A percentile compares a stretch with the other conserved stretches of the same genome.
These are phyloP conservation scores for Dolomedes plantarius DNA, from an alignment of 2,888 invertebrate species.

Conservation along the genomic window DNA sequence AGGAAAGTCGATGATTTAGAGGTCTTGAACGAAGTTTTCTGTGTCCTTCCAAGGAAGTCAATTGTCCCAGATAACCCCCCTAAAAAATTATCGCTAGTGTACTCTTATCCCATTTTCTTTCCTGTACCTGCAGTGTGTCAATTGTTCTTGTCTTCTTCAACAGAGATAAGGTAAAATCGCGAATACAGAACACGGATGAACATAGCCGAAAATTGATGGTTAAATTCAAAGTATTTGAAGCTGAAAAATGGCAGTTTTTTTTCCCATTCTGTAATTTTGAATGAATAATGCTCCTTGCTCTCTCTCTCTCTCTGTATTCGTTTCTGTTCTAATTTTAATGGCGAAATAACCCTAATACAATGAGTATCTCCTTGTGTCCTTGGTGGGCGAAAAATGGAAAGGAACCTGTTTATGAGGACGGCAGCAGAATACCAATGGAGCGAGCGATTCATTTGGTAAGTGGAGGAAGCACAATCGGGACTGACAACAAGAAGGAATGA, in stretches of 20 bases:
- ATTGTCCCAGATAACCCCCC: no score
- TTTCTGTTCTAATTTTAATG: background rate
- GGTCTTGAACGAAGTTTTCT: no score
- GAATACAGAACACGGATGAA: no score
- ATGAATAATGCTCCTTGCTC: background rate
- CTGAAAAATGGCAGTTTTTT: background rate
- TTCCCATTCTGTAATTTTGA: background rate
- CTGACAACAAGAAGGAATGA: background rate
- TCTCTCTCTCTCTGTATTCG: slow-evolving; percentile 1
- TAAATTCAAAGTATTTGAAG: no score
- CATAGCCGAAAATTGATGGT: no score
- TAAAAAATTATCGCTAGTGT: no score
- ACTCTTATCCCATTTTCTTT: no score
- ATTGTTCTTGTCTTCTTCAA: no score
- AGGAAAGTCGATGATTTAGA: no score
- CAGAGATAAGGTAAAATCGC: no score
- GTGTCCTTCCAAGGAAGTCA: no score
- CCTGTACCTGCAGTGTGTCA: no score
- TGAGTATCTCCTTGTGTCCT: background rate
- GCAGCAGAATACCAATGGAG: background rate
- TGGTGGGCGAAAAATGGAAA: background rate
- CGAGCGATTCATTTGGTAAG: background rate
- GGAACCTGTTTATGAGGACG: background rate
- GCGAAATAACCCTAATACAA: background rate
- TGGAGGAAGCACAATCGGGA: background rate